Evolutionary conservation across 2,113 vertebrate genomes (phyloP).

Genomic region (Onychostruthus taczanowskii): DNA sequence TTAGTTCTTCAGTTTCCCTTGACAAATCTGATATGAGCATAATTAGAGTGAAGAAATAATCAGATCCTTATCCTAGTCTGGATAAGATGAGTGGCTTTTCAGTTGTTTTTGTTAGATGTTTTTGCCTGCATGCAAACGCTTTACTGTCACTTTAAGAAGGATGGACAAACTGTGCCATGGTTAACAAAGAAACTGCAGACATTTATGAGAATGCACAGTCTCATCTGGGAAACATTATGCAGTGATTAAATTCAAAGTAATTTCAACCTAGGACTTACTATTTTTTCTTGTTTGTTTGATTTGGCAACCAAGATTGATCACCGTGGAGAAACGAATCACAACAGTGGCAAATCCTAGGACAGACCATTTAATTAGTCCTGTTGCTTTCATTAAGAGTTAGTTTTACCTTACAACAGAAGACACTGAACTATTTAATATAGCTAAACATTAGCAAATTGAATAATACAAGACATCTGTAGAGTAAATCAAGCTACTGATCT

Average conservation of each 20-base stretch:
- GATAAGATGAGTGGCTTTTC: background rate
- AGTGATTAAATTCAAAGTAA: conserved; percentile 34
- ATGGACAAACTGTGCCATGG: background rate
- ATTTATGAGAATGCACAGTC: background rate
- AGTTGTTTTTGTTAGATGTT: background rate
- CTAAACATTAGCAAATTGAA: background rate
- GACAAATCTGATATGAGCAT: background rate
- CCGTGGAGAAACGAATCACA: conserved; percentile 21
- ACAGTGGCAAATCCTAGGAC: conserved; percentile 27
- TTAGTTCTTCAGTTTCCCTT: background rate
- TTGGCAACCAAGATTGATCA: conserved; percentile 44
- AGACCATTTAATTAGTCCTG: conserved; percentile 27
- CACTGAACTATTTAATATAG: background rate
- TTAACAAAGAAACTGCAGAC: background rate
- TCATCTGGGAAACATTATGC: conserved; percentile 23
- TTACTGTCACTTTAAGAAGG: background rate
- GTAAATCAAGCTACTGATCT: background rate
- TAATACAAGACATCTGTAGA: background rate
- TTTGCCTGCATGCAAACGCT: background rate
- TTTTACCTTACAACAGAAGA: background rate
- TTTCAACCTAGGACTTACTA: conserved; percentile 33
- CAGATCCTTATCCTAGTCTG: background rate
- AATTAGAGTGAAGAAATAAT: background rate
- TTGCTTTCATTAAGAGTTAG: conserved; percentile 17
- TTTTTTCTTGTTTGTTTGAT: conserved; percentile 23